Evolutionary conservation across 2,888 invertebrate genomes (phyloP), one percentile per base, ranked within the genome.

Genomic region (Hololepta plana): DNA sequence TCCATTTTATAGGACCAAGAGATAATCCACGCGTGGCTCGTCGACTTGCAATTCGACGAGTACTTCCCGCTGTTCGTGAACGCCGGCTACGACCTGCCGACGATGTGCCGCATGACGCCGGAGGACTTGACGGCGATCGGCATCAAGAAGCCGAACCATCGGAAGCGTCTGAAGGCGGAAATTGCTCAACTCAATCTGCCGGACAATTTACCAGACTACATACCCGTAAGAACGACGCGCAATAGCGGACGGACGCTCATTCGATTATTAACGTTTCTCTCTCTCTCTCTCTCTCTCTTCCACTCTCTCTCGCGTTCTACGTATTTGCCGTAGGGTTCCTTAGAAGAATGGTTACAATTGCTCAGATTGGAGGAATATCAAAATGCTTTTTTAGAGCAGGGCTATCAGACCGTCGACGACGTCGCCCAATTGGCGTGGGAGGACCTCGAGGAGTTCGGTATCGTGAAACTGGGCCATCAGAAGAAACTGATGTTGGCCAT

Each of bases 101-200:
- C 96, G 2, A 88, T 96, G 46, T 85, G 93, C n/a, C 68, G 93
- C 41, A 95, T 96, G 91, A 98, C 96, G 8, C 96, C 98, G 1
- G 95, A 96, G 59, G 90, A 81, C 60, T 65, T 81, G 41, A 80
- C 80, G 23, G 80, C 79, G 27, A 77, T 81, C 46, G 80, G 80
- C 43, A 91, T 98, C 42, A 93, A 91, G 49, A 93, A 95, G 57
- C 96, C 98, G 17, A 84, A 87, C 52, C 95, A 96, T 56, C 68
- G 96, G 40, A 95, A 95, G 54, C 71, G 84, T 43, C 68, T 98
- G 47, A 96, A 96, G 62, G 77, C 87, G 31, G 93, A 96, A 59
- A 91, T 98, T 49, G 88, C 85, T 38, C 81, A 84, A 51, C 62
- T 96, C 34, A 88, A 85, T 51, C 77, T 95, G 43, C 80, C 85